Conservation (phyloP, 2,797 vertebrate species). For the Tachyglossus aculeatus region DNA sequence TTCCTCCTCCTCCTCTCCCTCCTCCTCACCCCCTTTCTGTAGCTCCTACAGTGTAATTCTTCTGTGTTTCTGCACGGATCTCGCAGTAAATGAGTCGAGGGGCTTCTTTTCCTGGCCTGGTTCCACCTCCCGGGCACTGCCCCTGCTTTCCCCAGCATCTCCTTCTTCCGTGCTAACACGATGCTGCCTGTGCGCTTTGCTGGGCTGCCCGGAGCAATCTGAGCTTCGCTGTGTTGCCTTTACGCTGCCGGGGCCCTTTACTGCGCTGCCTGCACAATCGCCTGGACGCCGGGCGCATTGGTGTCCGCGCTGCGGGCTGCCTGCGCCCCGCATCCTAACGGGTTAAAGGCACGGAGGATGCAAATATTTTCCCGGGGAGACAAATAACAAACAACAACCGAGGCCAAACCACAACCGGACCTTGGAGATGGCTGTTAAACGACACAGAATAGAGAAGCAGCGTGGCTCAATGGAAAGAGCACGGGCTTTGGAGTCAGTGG, state of each 20-base stretch:
- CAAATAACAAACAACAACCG: conserved; percentile 12
- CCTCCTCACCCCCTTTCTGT: conserved; percentile 30
- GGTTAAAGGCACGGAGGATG: not conserved
- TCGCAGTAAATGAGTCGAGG: conserved; percentile 20
- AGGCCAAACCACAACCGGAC: conserved; percentile 26
- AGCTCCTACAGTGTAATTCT: conserved; percentile 34
- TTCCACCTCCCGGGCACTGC: not conserved
- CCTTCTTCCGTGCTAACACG: conserved; percentile 53
- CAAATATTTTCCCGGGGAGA: conserved; percentile 21
- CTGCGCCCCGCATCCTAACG: not conserved
- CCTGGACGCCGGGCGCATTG: too few species aligned
- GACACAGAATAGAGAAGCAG: conserved; percentile 33
- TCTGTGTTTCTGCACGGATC: conserved; percentile 31
- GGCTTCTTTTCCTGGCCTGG: conserved; percentile 55
- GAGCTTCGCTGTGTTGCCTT: conserved; percentile 24
- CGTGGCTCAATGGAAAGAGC: too few species aligned
- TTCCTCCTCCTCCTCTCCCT: too few species aligned
- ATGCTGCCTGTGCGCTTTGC: conserved; percentile 30
- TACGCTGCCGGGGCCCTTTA: conserved; percentile 27
- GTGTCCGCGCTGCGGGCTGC: too few species aligned
- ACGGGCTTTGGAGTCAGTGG: not conserved
- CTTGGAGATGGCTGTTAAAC: conserved; percentile 43
- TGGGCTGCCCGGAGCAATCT: conserved; percentile 39
- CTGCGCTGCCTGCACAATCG: conserved; percentile 27
- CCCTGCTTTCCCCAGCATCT: conserved; percentile 15